A percentile compares a stretch with the other conserved stretches of the same genome.
Evolutionary conservation across 2,113 vertebrate species (phyloP).

Genomic region (Cervus canadensis): DNA sequence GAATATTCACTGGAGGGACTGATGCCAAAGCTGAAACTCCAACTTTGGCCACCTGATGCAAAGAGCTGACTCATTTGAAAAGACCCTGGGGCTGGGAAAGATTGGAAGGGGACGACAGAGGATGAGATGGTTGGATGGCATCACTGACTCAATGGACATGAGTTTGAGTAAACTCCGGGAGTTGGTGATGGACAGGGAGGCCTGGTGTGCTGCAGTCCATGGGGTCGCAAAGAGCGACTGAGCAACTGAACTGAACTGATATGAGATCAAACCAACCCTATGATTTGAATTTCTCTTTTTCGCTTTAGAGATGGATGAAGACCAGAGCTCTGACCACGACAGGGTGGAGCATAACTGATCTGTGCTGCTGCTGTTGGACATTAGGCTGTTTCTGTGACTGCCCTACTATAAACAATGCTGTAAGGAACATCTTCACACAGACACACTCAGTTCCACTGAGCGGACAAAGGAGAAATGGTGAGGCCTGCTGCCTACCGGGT

Average conservation of each 20-base stretch:
- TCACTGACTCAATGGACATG: neutral
- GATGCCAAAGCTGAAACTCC: neutral
- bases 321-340: neutral
- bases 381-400: neutral
- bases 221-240: neutral
- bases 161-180: neutral
- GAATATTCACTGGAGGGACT: neutral
- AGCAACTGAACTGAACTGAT: neutral
- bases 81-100: neutral
- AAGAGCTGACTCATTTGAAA: neutral
- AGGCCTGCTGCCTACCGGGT: neutral
- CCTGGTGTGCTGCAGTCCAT: neutral
- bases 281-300: neutral
- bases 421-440: neutral
- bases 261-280: neutral
- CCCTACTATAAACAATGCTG: neutral
- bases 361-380: neutral
- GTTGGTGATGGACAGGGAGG: neutral
- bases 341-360: neutral
- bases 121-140: neutral
- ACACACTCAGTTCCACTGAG: neutral
- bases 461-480: neutral
- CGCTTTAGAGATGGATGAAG: neutral
- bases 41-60: neutral
- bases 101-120: neutral